These are phyloP conservation scores for Temnothorax curvispinosus DNA, from an alignment of 1,140 invertebrate species.

Conservation along the genomic window DNA sequence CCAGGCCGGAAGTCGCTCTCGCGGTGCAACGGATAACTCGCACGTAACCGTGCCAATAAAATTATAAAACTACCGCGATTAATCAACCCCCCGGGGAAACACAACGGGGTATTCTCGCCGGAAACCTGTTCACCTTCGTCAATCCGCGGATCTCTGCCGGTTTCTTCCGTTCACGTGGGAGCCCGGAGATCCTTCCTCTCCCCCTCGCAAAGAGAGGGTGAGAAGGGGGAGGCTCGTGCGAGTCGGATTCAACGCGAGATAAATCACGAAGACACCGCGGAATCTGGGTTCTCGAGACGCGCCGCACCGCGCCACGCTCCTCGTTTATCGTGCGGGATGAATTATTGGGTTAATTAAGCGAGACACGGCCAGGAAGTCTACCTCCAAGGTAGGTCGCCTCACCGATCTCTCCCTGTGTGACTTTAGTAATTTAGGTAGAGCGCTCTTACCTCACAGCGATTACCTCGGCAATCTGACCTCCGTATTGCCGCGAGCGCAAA, in stretches of 20 bases:
- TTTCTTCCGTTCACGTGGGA: constrained; percentile 57
- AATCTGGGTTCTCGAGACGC: constrained; percentile 9
- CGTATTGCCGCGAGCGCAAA: not conserved
- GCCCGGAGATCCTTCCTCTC: not conserved
- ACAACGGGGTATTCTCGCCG: constrained; percentile 26
- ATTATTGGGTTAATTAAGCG: constrained; percentile 56
- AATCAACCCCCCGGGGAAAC: constrained; percentile 2
- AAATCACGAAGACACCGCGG: not conserved
- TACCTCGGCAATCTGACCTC: not conserved
- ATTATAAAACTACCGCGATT: constrained; percentile 23
- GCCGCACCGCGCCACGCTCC: not conserved
- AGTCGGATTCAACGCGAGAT: constrained; percentile 6
- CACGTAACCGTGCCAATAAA: constrained; percentile 36
- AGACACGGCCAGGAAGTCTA: constrained; percentile 21
- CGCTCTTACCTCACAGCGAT: not conserved
- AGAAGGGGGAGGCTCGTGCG: not conserved
- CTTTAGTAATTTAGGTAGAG: constrained; percentile 12
- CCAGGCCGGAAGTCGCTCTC: constrained; percentile 10
- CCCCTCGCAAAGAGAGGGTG: not conserved
- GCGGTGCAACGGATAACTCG: constrained; percentile 28
- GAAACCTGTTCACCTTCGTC: constrained; percentile 69
- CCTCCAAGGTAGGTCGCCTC: constrained; percentile 9
- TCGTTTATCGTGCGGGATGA: constrained; percentile 31
- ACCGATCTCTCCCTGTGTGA: not conserved
- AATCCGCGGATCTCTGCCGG: constrained; percentile 48